Evolutionary conservation across 2,888 invertebrate species (phyloP).

Genomic region (Leptinotarsa juncta): DNA sequence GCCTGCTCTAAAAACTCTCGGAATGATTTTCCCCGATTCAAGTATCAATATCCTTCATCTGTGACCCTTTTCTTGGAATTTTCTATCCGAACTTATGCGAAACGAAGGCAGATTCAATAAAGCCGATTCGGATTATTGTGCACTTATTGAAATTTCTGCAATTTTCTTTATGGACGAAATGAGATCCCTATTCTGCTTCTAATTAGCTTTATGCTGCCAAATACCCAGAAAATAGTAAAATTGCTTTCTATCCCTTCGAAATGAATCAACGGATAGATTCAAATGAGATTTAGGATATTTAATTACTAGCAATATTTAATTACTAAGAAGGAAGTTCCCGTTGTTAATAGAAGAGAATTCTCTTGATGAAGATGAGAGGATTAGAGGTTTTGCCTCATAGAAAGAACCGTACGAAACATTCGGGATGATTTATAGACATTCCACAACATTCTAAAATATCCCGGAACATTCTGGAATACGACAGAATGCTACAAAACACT

Average conservation of each 20-base stretch:
- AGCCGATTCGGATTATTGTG: slow-evolving; percentile 33
- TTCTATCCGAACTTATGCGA: slow-evolving; percentile 9
- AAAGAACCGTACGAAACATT: too few species aligned
- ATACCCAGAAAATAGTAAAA: background rate
- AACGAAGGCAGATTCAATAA: slow-evolving; percentile 29
- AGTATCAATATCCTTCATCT: slow-evolving; percentile 50
- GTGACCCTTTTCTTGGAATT: slow-evolving; percentile 30
- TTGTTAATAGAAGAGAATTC: too few species aligned
- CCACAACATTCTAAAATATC: too few species aligned
- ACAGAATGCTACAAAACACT: too few species aligned
- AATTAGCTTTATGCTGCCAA: background rate
- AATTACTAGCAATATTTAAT: too few species aligned
- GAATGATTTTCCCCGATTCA: slow-evolving; percentile 36
- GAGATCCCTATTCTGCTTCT: background rate
- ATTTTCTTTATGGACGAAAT: slow-evolving; percentile 28
- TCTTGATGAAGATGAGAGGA: too few species aligned
- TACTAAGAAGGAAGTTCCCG: too few species aligned
- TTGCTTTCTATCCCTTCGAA: background rate
- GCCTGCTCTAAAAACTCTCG: slow-evolving; percentile 7
- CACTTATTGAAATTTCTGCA: slow-evolving; percentile 40
- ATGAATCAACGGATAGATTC: too few species aligned
- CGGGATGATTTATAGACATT: too few species aligned
- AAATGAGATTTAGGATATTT: too few species aligned
- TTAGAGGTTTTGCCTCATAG: too few species aligned
- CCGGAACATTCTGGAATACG: too few species aligned